A percentile compares a stretch with the other conserved stretches of the same genome.
These are phyloP conservation scores for Pseudomugil tenellus DNA, from an alignment of 2,797 vertebrate species.

Conservation along the genomic window DNA sequence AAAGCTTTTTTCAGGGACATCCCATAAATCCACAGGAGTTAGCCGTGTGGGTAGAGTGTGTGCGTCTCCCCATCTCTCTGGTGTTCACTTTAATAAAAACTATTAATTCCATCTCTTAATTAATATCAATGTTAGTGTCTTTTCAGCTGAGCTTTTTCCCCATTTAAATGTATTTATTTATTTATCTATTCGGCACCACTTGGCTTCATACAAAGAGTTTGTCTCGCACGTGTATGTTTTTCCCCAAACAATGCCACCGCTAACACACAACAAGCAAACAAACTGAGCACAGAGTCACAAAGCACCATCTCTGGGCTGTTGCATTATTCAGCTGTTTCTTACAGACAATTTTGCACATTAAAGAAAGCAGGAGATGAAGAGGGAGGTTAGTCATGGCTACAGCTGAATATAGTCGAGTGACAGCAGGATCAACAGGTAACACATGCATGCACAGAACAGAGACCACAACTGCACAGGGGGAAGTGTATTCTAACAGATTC, in stretches of 20 bases:
- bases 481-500: background rate
- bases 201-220: slow-evolving; percentile 40
- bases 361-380: slow-evolving; percentile 46
- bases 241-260: slow-evolving; percentile 21
- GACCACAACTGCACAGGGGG: background rate
- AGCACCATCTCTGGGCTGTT: slow-evolving; percentile 37
- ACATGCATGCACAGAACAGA: background rate
- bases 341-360: slow-evolving; percentile 66
- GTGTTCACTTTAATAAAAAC: slow-evolving; percentile 70
- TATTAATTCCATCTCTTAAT: slow-evolving; percentile 69
- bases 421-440: slow-evolving; percentile 47
- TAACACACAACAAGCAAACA: slow-evolving; percentile 41
- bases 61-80: slow-evolving; percentile 34
- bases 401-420: slow-evolving; percentile 11
- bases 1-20: slow-evolving; percentile 54
- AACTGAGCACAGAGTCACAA: slow-evolving; percentile 49
- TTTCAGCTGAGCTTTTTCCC: slow-evolving; percentile 41
- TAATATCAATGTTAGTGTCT: slow-evolving; percentile 30
- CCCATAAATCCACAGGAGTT: slow-evolving; percentile 53
- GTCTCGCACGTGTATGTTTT: slow-evolving; percentile 15
- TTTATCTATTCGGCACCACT: slow-evolving; percentile 50
- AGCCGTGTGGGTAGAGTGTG: no score
- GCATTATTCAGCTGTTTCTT: slow-evolving; percentile 65
- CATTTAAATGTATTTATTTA: slow-evolving; percentile 18
- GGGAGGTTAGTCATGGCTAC: slow-evolving; percentile 18